Evolutionary conservation across 64 coral and sea anemone genomes (phyloP).

Genomic region (Dendrophyllia cribrosa): DNA sequence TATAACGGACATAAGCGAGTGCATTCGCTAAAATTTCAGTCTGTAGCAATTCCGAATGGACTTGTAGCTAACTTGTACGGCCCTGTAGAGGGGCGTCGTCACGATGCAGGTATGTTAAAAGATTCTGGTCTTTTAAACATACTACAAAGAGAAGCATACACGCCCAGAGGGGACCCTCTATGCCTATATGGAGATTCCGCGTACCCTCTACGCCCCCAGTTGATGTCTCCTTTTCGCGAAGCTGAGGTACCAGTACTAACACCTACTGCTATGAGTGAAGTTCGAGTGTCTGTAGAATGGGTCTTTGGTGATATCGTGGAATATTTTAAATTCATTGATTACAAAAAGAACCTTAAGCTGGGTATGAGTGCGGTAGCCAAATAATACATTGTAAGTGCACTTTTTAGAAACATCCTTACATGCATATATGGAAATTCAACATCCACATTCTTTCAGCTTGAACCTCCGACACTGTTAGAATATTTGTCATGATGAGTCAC

Average conservation of each 20-base stretch:
- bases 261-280: slow-evolving; percentile 2
- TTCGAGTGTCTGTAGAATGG: not conserved
- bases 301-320: slow-evolving; percentile 1
- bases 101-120: too few relatives aligned
- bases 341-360: slow-evolving; percentile 13
- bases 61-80: too few relatives aligned
- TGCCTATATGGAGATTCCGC: too few relatives aligned
- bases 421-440: slow-evolving; percentile 16
- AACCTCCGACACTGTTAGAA: not conserved
- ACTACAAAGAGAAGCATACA: too few relatives aligned
- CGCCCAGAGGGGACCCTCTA: too few relatives aligned
- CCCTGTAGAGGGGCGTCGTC: too few relatives aligned
- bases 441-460: slow-evolving; percentile 9
- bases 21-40: too few relatives aligned
- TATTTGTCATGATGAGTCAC: not conserved
- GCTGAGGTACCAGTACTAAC: slow-evolving; percentile 2
- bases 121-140: too few relatives aligned
- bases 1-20: too few relatives aligned
- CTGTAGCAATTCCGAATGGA: too few relatives aligned
- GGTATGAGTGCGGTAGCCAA: slow-evolving; percentile 16
- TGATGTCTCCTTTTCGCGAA: too few relatives aligned
- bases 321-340: slow-evolving; percentile 4
- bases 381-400: slow-evolving; percentile 4
- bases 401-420: slow-evolving; percentile 4
- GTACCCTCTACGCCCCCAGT: too few relatives aligned